Evolutionary conservation across 2,888 invertebrate genomes (phyloP), one percentile per base, ranked within the genome.

Genomic region (Empis livida): DNA sequence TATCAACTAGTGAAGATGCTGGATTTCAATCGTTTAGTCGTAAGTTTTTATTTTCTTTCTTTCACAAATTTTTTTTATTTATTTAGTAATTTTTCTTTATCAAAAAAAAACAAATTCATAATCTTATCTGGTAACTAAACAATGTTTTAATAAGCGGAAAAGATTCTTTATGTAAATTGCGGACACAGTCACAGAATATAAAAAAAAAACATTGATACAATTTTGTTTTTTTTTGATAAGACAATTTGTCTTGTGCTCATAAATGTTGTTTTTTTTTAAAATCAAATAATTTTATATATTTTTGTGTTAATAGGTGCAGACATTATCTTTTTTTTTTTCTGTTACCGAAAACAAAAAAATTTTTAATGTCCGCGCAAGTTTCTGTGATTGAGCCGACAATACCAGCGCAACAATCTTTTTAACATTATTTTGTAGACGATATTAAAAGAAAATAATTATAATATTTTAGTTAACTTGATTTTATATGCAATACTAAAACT

Each of bases 11-110:
- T 59, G 70, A 70, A 60, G 70, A 70, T 63, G 69, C 69, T 53
- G 70, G 70, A 65, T 70, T 70, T 64, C 67, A 67, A 55, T 70
- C 70, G 49, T 59, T 68, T 55, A 69, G 67, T 60, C 69, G 70
- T 70, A 69, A 70, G 69, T 67, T 17, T 13, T 42, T 40, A 27
- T 42, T 41, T 10, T 35, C 23, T 35, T 17, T n/a, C 11, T 6
- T 15, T 27, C 38, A 15, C 43, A 13, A 42, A 13, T 14, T 42
- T 13, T 40, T 8, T 35, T 11, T 11, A 14, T 41, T 5, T n/a
- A n/a, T n/a, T n/a, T n/a, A n/a, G n/a, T n/a, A n/a, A n/a, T n/a
- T n/a, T n/a, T n/a, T n/a, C 40, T 5, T 39, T 37, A 8, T 37
- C 14, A 14, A 5, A 14, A 37, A n/a, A n/a, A 20, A 5, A 20